Percentiles rank a stretch among this genome's conserved stretches.
phyloP scores from a whole-genome alignment of 2,888 invertebrate genomes.

The Fissipunctia ypsillon region DNA sequence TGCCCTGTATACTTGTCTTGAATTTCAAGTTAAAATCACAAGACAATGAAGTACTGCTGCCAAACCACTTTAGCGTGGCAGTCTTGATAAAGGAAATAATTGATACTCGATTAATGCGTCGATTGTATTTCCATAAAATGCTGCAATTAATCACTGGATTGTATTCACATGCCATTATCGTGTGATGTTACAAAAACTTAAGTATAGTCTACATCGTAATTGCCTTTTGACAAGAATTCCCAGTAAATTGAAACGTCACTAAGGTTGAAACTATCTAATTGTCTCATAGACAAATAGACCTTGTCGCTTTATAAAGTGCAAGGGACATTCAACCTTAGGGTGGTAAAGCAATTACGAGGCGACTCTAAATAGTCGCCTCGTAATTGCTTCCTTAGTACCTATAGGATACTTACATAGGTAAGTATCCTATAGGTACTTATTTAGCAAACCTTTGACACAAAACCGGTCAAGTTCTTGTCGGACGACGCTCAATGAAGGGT shows the following conservation, averaged over 20 bases:
- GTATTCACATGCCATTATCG: background rate
- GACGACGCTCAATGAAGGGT: too few species aligned
- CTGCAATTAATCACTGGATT: constrained; percentile 8
- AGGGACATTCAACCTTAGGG: background rate
- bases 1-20: too few species aligned
- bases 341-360: background rate
- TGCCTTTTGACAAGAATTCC: background rate
- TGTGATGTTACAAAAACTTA: background rate
- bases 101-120: constrained; percentile 13
- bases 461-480: too few species aligned
- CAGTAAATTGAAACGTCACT: background rate
- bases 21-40: background rate
- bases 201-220: background rate
- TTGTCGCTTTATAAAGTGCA: background rate
- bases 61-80: background rate
- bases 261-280: background rate
- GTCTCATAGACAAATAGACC: background rate
- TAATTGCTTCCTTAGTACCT: too few species aligned
- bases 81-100: constrained; percentile 6
- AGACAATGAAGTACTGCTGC: constrained; percentile 12
- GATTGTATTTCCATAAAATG: constrained; percentile 24
- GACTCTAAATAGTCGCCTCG: too few species aligned
- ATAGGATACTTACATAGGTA: too few species aligned
- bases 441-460: background rate
- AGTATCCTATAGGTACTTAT: background rate